Conservation (phyloP, 2,888 invertebrate genomes). For the Eudemis profundana region DNA sequence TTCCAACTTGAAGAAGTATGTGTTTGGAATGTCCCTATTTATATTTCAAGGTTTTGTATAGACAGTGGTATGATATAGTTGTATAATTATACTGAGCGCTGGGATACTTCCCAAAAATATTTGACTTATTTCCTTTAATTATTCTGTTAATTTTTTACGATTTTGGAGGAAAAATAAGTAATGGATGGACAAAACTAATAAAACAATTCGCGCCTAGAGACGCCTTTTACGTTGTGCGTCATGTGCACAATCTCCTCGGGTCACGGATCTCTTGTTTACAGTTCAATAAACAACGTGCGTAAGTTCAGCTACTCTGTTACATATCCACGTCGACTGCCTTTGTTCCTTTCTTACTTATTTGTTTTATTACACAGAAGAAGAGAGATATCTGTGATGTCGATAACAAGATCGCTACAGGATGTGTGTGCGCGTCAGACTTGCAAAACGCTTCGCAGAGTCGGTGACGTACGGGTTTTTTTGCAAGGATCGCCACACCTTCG, state of each 20-base stretch:
- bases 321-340: background rate
- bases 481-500: constrained; percentile 32
- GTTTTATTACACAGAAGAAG: background rate
- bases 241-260: constrained; percentile 16
- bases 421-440: constrained; percentile 13
- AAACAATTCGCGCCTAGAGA: background rate
- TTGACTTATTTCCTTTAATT: too few species aligned
- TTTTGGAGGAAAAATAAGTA: background rate
- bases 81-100: too few species aligned
- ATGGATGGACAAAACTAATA: background rate
- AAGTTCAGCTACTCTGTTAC: constrained; percentile 12
- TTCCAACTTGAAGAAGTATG: too few species aligned
- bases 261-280: constrained; percentile 41
- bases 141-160: background rate
- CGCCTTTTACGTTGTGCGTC: constrained; percentile 30
- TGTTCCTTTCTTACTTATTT: background rate
- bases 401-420: constrained; percentile 16
- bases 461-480: constrained; percentile 38
- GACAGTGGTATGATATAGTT: too few species aligned
- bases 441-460: constrained; percentile 31
- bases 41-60: too few species aligned
- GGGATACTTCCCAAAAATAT: too few species aligned
- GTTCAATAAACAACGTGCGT: constrained; percentile 27
- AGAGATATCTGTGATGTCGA: background rate
- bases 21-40: too few species aligned